Base-by-base conservation (phyloP, 2,113 vertebrate genomes). In the Gavia stellata region DNA sequence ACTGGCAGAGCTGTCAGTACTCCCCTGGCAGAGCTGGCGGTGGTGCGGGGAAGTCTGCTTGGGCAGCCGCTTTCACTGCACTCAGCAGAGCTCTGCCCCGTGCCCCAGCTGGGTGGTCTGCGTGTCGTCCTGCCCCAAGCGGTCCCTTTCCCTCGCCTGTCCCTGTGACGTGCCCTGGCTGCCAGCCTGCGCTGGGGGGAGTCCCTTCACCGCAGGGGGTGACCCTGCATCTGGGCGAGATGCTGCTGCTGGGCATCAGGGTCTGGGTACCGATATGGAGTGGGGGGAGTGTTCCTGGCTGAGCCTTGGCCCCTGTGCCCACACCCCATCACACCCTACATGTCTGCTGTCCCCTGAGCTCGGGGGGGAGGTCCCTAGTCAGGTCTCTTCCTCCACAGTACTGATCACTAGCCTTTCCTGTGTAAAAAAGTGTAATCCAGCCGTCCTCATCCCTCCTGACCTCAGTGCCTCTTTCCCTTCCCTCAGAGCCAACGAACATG, bases 401-500 rank as follows among this genome's bases (percentile, higher is more conserved):
- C 65, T 16, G 15, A 23, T 47, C 6, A 6, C 17, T 52, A 4
- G 18, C 18, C 52, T 86, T 47, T 83, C 16, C 38, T 75, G 1
- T 10, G 25, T 59, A 36, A 73, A 73, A 75, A 73, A 56, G 4
- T 1, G 0, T 6, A 23, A 56, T n/a, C 50, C 56, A 70, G 33
- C 12, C 8, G 5, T 77, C 29, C 19, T 58, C 14, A 20, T 59
- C 42, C 55, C 49, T 61, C 19, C 81, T 96, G 61, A 90, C n/a
- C 44, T 86, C 34, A 16, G 42, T 36, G 66, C 55, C 10, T 59
- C 74, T 49, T 97, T 28, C 93, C 71, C 65, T 97, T 58, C 88
- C 91, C 85, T 50, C 96, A 99, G 99, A 99, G 96, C 99, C 99
- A 42, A 99, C 99, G 10, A 99, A 99, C 98, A 99, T 99, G 99